Conservation (phyloP, 2,888 invertebrate genomes). For the Thyatira batis region DNA sequence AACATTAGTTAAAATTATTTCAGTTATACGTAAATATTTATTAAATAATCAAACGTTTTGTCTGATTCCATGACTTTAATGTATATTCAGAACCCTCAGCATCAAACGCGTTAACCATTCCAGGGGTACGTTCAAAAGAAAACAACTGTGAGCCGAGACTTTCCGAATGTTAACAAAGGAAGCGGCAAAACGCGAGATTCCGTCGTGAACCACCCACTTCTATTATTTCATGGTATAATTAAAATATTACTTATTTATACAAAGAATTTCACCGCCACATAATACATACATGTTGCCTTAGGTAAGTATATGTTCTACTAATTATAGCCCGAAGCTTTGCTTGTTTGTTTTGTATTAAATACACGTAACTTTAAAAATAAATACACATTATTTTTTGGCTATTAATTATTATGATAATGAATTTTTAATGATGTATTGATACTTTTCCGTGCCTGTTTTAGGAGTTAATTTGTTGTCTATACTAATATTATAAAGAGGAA, state of each 20-base stretch:
- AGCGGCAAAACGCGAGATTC: slow-evolving; percentile 47
- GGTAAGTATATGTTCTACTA: neutral
- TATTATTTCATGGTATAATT: slow-evolving; percentile 25
- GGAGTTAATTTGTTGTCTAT: too few species aligned
- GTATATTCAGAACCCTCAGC: neutral
- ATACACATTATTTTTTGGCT: too few species aligned
- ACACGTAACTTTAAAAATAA: too few species aligned
- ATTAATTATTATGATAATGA: too few species aligned
- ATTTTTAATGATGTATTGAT: too few species aligned
- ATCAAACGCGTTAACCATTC: slow-evolving; percentile 17
- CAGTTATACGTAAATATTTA: too few species aligned
- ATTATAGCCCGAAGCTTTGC: neutral
- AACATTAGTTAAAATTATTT: too few species aligned
- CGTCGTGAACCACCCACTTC: slow-evolving; percentile 30
- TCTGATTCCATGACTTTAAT: too few species aligned
- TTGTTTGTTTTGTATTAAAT: neutral
- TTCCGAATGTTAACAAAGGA: slow-evolving; percentile 60
- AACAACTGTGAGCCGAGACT: slow-evolving; percentile 46
- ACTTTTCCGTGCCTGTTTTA: too few species aligned
- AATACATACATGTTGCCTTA: too few species aligned
- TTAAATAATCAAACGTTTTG: too few species aligned
- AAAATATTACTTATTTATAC: slow-evolving; percentile 22
- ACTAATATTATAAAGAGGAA: too few species aligned
- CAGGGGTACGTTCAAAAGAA: slow-evolving; percentile 22
- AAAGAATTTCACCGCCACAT: neutral